Evolutionary conservation across 2,797 vertebrate species (phyloP).

Genomic region (Menidia menidia): DNA sequence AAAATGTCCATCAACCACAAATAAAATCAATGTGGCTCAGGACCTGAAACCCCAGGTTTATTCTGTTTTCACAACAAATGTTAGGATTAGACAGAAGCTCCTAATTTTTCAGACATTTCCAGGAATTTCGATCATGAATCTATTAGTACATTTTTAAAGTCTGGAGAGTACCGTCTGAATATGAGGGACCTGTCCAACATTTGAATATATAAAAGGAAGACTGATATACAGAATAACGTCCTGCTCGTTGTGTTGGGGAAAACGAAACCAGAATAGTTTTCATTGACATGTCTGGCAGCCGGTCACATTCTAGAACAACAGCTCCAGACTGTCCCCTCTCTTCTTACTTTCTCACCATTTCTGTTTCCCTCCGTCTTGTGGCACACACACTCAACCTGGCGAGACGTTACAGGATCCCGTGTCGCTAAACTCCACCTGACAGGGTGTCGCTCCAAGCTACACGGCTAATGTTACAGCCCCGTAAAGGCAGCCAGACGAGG

Average conservation of each 20-base stretch:
- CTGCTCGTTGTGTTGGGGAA: conserved; percentile 22
- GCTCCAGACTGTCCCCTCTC: conserved; percentile 60
- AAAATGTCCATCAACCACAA: too few species aligned
- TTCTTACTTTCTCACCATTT: conserved; percentile 51
- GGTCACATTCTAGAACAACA: conserved; percentile 55
- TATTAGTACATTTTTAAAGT: too few species aligned
- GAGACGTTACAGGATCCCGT: conserved; percentile 64
- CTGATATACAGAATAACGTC: not conserved
- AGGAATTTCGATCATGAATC: too few species aligned
- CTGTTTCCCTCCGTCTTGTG: conserved; percentile 38
- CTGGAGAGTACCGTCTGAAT: not conserved
- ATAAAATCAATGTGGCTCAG: too few species aligned
- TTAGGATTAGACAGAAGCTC: too few species aligned
- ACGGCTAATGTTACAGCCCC: conserved; percentile 73
- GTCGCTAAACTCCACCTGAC: conserved; percentile 79
- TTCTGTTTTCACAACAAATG: too few species aligned
- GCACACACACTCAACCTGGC: conserved; percentile 48
- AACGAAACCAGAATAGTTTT: conserved; percentile 19
- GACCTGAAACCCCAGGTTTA: too few species aligned
- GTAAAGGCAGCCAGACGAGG: conserved; percentile 57
- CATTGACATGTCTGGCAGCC: conserved; percentile 20
- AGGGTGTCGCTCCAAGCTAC: conserved; percentile 75
- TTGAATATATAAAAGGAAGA: not conserved
- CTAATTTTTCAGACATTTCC: too few species aligned
- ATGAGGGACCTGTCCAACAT: not conserved